Evolutionary conservation across 1,140 invertebrate species (phyloP).

Genomic region (Bombus vancouverensis): DNA sequence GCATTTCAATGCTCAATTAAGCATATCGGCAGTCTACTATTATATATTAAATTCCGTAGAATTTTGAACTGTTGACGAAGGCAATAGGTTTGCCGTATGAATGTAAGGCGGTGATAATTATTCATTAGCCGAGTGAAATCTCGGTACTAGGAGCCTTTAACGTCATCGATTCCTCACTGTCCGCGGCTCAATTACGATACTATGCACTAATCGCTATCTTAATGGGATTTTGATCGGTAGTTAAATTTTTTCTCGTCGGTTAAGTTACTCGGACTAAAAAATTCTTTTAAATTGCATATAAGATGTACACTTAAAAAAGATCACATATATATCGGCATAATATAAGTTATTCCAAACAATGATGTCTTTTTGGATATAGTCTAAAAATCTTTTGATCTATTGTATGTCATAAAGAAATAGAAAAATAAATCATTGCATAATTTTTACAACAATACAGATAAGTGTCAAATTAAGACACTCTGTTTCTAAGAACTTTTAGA

Average conservation of each 20-base stretch:
- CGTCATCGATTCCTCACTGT: conserved; percentile 31
- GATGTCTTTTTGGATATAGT: neutral
- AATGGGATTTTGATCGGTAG: conserved; percentile 24
- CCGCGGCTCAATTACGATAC: conserved; percentile 39
- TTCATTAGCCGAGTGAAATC: conserved; percentile 30
- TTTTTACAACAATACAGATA: neutral
- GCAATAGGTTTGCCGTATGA: conserved; percentile 25
- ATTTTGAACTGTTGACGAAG: conserved; percentile 1
- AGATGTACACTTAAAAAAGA: neutral
- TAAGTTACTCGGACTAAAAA: neutral
- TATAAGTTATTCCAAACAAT: neutral
- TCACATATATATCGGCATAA: neutral
- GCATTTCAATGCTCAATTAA: neutral
- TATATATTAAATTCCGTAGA: neutral
- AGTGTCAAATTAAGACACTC: neutral
- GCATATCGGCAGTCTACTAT: neutral
- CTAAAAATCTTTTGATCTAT: neutral
- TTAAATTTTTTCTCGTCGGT: conserved; percentile 1
- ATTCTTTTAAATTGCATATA: neutral
- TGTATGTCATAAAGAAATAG: no score
- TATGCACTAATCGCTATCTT: neutral
- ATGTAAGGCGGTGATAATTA: conserved; percentile 40
- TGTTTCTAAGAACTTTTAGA: no score
- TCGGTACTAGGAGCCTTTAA: conserved; percentile 5
- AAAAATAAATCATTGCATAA: no score